Percentiles rank a stretch among this genome's conserved stretches.
These are phyloP conservation scores for Tychaedon coryphoeus DNA, from an alignment of 2,113 vertebrate species.

Conservation along the genomic window DNA sequence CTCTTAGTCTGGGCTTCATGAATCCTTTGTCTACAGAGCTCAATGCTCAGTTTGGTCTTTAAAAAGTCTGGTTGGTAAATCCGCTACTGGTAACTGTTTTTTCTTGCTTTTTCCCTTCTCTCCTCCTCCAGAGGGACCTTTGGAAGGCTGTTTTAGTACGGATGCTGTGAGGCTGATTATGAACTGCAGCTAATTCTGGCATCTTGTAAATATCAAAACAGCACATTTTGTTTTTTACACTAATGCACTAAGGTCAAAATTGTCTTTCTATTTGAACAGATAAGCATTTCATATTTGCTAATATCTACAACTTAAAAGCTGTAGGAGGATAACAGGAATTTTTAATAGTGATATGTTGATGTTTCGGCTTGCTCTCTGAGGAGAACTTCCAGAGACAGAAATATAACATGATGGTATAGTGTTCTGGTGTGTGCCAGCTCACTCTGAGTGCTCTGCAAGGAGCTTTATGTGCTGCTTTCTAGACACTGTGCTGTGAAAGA, in stretches of 20 bases:
- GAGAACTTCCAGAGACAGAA: background rate
- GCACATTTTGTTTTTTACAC: background rate
- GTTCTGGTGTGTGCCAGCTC: background rate
- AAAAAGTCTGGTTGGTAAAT: background rate
- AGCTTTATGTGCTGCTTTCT: background rate
- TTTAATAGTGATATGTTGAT: background rate
- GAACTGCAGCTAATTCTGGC: background rate
- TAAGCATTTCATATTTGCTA: background rate
- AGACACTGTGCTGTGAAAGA: background rate
- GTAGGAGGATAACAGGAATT: background rate
- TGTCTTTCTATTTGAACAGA: background rate
- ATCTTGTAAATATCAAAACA: conserved; percentile 37
- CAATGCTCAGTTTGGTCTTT: background rate
- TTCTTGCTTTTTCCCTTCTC: background rate
- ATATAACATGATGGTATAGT: background rate
- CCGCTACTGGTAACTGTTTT: background rate
- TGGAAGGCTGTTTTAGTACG: background rate
- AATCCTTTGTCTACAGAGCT: background rate
- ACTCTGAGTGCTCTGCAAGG: background rate
- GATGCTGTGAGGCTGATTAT: background rate
- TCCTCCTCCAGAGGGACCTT: background rate
- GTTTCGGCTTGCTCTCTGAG: background rate
- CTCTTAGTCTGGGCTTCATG: background rate
- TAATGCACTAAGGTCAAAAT: background rate
- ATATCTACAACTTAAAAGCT: background rate